Conservation (phyloP, 2,888 invertebrate species). For the Blastobasis lacticolella region DNA sequence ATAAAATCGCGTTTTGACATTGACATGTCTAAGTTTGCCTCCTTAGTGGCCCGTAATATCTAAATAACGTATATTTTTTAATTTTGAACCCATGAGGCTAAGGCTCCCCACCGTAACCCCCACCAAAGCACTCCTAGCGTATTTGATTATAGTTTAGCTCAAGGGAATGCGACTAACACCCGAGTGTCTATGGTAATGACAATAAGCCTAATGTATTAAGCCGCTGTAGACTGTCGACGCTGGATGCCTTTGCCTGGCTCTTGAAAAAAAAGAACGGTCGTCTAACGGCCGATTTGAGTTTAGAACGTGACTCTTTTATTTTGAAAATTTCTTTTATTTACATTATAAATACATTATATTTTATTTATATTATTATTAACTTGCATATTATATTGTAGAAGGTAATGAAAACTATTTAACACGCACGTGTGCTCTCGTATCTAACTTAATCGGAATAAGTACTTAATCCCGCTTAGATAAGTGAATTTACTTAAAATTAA, state of each 20-base stretch:
- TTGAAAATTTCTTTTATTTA: too few species aligned
- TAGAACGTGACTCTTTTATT: too few species aligned
- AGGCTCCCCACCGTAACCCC: too few species aligned
- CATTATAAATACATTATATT: neutral
- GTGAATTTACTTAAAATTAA: slow-evolving; percentile 3
- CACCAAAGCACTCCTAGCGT: slow-evolving; percentile 7
- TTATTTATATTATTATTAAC: neutral
- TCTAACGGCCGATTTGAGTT: slow-evolving; percentile 6
- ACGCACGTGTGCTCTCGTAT: too few species aligned
- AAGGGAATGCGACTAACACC: slow-evolving; percentile 66
- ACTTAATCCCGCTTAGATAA: slow-evolving; percentile 2
- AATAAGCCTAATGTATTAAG: slow-evolving; percentile 60
- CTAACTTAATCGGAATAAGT: slow-evolving; percentile 2
- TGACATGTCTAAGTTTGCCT: too few species aligned
- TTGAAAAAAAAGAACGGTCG: slow-evolving; percentile 1
- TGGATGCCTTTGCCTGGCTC: slow-evolving; percentile 42
- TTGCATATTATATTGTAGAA: too few species aligned
- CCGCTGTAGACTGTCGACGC: slow-evolving; percentile 38
- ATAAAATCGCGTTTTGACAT: too few species aligned
- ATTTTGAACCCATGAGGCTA: too few species aligned
- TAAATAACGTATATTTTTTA: too few species aligned
- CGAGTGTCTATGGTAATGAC: slow-evolving; percentile 49
- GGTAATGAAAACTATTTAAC: too few species aligned
- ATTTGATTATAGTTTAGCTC: slow-evolving; percentile 43
- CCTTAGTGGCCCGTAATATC: too few species aligned